Base-by-base conservation (phyloP, 1,140 invertebrate species). In the Coboldia fuscipes region DNA sequence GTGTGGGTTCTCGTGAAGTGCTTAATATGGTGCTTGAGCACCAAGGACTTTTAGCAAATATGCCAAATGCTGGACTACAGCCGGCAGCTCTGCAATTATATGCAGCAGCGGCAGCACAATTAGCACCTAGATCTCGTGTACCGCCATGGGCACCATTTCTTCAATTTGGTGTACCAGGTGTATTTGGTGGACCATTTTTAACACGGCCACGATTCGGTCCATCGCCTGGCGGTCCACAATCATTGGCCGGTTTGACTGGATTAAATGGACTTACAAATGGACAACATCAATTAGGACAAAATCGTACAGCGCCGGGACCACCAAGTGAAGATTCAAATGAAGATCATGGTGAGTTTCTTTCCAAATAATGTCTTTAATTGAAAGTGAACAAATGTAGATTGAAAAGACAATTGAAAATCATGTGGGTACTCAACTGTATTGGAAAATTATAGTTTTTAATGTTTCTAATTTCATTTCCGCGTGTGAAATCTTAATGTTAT, bases 241-340 rank as follows among this genome's bases (percentile, higher is more conserved):
- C 30, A 23, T 12, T 24, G 8, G 28, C 29, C 19, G 27, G 29
- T 15, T 53, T 54, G 7, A 49, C 51, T 30, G 54, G 53, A 42
- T 41, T 54, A 30, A 54, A 50, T 17, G 51, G 51, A 15, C 41
- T 54, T 27, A 14, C 24, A 27, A 32, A 32, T 21, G 30, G 30
- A 32, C 30, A n/a, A 32, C 51, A 54, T 35, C 49, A 50, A 2
- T 42, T 54, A 20, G 51, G 50, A 13, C 48, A 47, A 30, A 54
- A 54, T 38, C 45, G 51, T 20, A 50, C 51, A 36, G 44, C 45
- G 37, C 50, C 48, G 36, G 52, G 51, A 17, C 52, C 62, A 34
- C 63, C 62, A n/a, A 66, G 63, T 37, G 63, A 66, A 34, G 62
- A 63, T 37, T 65, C 62, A 16, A 66, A 65, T 39, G 63, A 66